Conservation (phyloP, 2,888 invertebrate genomes). For the Synergus laeviventris region DNA sequence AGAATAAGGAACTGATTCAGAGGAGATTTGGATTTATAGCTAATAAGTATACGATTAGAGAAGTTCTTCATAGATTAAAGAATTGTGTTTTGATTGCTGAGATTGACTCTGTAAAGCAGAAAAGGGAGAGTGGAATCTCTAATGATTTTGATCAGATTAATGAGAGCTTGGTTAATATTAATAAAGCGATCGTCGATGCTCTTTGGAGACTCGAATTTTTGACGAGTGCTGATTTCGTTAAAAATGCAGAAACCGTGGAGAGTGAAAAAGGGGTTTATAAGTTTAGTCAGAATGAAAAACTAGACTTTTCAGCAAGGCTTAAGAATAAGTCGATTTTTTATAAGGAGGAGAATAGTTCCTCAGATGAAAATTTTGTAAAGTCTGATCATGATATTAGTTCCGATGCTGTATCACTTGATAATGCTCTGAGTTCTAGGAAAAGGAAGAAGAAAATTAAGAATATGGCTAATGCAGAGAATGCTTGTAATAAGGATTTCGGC, state of each 20-base stretch:
- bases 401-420: slow-evolving; percentile 70
- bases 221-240: slow-evolving; percentile 78
- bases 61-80: slow-evolving; percentile 80
- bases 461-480: slow-evolving; percentile 69
- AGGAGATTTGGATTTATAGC: slow-evolving; percentile 78
- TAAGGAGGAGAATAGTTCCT: slow-evolving; percentile 58
- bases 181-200: slow-evolving; percentile 75
- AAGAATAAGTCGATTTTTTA: slow-evolving; percentile 62
- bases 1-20: slow-evolving; percentile 69
- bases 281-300: slow-evolving; percentile 53
- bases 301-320: slow-evolving; percentile 50
- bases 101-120: slow-evolving; percentile 63
- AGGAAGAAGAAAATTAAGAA: slow-evolving; percentile 73
- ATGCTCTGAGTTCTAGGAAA: slow-evolving; percentile 75
- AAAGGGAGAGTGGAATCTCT: slow-evolving; percentile 68
- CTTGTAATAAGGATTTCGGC: slow-evolving; percentile 68
- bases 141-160: slow-evolving; percentile 51
- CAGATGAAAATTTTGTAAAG: slow-evolving; percentile 59
- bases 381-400: slow-evolving; percentile 64
- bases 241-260: slow-evolving; percentile 75
- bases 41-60: slow-evolving; percentile 79
- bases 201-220: slow-evolving; percentile 85
- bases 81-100: slow-evolving; percentile 77
- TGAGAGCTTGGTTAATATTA: slow-evolving; percentile 61
- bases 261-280: slow-evolving; percentile 61